Conservation (phyloP, 2,113 vertebrate species). For the Pangasianodon hypophthalmus region DNA sequence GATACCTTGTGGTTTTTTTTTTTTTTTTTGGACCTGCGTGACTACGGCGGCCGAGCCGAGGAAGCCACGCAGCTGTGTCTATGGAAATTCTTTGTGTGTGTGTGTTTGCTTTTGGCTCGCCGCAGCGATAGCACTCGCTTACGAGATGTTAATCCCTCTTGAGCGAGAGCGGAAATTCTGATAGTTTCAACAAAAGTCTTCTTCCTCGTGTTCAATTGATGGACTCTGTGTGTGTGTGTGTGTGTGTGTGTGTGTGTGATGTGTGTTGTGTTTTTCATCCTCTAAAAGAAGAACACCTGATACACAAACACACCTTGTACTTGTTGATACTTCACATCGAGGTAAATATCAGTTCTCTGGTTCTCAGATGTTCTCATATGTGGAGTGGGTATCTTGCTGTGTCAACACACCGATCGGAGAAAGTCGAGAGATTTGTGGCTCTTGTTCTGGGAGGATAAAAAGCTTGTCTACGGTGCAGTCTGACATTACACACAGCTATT, state of each 20-base stretch:
- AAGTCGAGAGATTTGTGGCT: slow-evolving; percentile 34
- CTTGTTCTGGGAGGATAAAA: slow-evolving; percentile 32
- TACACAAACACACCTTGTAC: slow-evolving; percentile 68
- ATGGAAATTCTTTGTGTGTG: slow-evolving; percentile 73
- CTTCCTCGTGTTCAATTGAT: slow-evolving; percentile 57
- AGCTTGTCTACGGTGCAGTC: slow-evolving; percentile 38
- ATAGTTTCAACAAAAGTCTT: slow-evolving; percentile 70
- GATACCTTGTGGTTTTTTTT: slow-evolving; percentile 65
- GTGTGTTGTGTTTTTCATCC: slow-evolving; percentile 50
- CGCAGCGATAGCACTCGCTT: slow-evolving; percentile 65
- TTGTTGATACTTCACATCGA: slow-evolving; percentile 60
- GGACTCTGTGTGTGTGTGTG: slow-evolving; percentile 62
- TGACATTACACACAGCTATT: slow-evolving; percentile 29
- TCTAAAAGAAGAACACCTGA: slow-evolving; percentile 60
- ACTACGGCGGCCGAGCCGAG: slow-evolving; percentile 49
- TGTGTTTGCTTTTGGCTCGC: slow-evolving; percentile 72
- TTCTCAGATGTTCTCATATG: slow-evolving; percentile 57
- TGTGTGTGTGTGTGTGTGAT: slow-evolving; percentile 18
- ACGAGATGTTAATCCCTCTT: slow-evolving; percentile 67
- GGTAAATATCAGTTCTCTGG: slow-evolving; percentile 61
- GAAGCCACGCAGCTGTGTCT: slow-evolving; percentile 69
- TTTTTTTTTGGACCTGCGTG: slow-evolving; percentile 62
- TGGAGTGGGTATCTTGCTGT: slow-evolving; percentile 45
- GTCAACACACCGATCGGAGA: slow-evolving; percentile 46
- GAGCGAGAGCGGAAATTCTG: slow-evolving; percentile 72